Conservation (phyloP, 2,888 invertebrate species). For the Electrophaes corylata region DNA sequence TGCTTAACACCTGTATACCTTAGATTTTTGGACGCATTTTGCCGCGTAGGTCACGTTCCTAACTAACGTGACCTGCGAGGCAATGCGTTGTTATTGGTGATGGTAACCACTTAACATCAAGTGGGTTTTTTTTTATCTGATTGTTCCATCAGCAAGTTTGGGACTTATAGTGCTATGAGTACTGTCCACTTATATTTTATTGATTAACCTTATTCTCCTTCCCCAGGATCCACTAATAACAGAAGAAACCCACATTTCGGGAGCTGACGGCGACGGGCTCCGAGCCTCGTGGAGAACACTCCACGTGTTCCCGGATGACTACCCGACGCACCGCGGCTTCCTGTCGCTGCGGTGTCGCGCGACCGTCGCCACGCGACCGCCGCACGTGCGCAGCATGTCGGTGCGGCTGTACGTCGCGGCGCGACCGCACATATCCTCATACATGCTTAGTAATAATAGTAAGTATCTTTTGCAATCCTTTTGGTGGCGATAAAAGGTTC, state of each 20-base stretch:
- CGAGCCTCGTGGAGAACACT: constrained; percentile 75
- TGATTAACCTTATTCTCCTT: too few species aligned
- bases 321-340: constrained; percentile 71
- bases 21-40: too few species aligned
- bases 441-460: constrained; percentile 82
- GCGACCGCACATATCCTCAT: constrained; percentile 75
- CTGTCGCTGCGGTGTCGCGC: constrained; percentile 72
- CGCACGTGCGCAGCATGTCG: constrained; percentile 71
- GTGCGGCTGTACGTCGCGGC: constrained; percentile 73
- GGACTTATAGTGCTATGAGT: too few species aligned
- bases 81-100: too few species aligned
- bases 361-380: constrained; percentile 66
- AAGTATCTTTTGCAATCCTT: constrained; percentile 47
- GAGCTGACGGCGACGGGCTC: constrained; percentile 73
- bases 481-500: too few species aligned
- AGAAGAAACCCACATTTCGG: constrained; percentile 68
- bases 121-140: too few species aligned
- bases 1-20: too few species aligned
- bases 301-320: constrained; percentile 74
- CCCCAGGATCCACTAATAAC: constrained; percentile 73
- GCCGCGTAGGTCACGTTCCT: too few species aligned
- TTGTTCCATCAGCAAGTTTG: too few species aligned
- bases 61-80: too few species aligned
- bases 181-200: too few species aligned
- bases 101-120: too few species aligned